Evolutionary conservation across 2,797 vertebrate genomes (phyloP), one percentile per base, ranked within the genome.

Genomic region (Benthosema pterotum): DNA sequence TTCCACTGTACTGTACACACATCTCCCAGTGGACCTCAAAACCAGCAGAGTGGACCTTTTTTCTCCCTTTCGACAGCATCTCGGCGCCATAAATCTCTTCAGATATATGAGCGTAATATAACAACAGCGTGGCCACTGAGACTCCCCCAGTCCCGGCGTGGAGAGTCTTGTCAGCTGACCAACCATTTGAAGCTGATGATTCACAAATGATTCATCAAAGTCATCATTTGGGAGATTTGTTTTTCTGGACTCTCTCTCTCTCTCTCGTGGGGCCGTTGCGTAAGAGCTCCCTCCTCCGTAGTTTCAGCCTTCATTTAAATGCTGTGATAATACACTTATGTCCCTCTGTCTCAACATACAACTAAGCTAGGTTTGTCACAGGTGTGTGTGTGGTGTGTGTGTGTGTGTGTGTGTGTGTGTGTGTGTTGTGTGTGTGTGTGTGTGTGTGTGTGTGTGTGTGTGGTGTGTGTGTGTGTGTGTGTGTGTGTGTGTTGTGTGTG

Each of bases 1-100:
- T n/a, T n/a, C 28, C 62, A 46, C 63, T 75, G 69, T 69, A 46
- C 63, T 75, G 69, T 69, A 77, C 65, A n/a, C n/a, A 62, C 59
- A 65, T 7, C 22, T 79, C 75, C 57, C 71, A 13, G 13, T 17
- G 42, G 77, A 72, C 65, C n/a, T 78, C 11, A 68, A n/a, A 61
- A 71, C 59, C 18, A 51, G 65, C 56, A 57, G 38, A 69, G 43
- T 75, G 17, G 47, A 63, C 48, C 5, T 0, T 17, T 58, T n/a
- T n/a, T n/a, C n/a, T 63, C 48, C 2, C 51, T 54, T 18, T 1
- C 53, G 61, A 69, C 59, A 68, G 46, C 59, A 59, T 38, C 19
- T 67, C 62, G 69, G 52, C 52, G 60, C 38, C 57, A 60, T 43
- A 64, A 71, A 77, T 75, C 64, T 74, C 28, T 4, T 17, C 48